A percentile compares a stretch with the other conserved stretches of the same genome.
phyloP scores from a whole-genome alignment of 1,140 invertebrate genomes.

The Octopus sinensis region DNA sequence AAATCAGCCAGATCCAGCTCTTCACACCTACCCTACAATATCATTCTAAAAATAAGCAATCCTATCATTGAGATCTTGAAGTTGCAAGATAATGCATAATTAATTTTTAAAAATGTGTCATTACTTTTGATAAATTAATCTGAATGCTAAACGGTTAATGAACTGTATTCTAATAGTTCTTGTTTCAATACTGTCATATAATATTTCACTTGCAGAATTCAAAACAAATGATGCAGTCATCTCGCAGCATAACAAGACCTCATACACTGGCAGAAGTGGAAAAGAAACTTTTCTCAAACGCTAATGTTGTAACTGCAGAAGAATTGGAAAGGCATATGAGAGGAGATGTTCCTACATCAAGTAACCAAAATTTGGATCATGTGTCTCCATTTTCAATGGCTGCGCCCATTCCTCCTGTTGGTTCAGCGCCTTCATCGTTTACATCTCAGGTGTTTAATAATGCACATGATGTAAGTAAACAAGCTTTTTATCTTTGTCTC shows the following conservation, averaged over 20 bases:
- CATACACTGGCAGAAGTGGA: conserved; percentile 50
- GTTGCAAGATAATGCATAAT: no score
- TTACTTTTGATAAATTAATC: no score
- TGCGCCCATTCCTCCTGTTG: not conserved
- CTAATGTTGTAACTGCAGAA: conserved; percentile 49
- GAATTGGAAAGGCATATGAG: conserved; percentile 52
- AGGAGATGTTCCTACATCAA: conserved; percentile 29
- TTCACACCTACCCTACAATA: no score
- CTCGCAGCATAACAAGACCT: conserved; percentile 22
- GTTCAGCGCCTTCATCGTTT: not conserved
- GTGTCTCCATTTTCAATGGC: conserved; percentile 1
- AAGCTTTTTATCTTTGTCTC: no score
- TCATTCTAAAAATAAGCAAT: no score
- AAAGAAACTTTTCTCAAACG: conserved; percentile 35
- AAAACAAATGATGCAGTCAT: not conserved
- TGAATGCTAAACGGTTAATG: no score
- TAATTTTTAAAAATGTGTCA: no score
- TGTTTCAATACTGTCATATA: no score
- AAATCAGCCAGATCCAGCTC: no score
- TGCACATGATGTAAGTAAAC: not conserved
- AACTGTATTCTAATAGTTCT: no score
- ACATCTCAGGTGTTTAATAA: not conserved
- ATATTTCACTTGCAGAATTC: not conserved
- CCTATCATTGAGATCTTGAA: no score
- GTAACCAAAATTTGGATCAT: not conserved